These are phyloP conservation scores for Hecatera dysodea DNA, from an alignment of 2,888 invertebrate genomes.

Conservation along the genomic window DNA sequence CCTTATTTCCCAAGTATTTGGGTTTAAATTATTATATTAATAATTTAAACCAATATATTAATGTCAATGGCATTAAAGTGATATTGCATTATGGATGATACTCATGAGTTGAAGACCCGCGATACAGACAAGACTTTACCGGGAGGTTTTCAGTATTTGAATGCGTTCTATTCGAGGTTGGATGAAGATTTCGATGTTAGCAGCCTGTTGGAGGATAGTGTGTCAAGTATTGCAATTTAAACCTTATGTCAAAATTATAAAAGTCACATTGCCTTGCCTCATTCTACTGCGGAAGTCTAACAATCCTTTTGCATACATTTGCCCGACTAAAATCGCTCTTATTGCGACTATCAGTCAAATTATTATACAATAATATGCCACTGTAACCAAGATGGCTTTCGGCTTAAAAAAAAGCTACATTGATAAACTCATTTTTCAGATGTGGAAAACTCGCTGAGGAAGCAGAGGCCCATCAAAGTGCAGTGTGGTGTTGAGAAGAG, in stretches of 20 bases:
- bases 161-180: slow-evolving; percentile 83
- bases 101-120: slow-evolving; percentile 81
- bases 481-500: slow-evolving; percentile 84
- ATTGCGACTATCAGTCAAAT: too few species aligned
- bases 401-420: too few species aligned
- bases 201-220: slow-evolving; percentile 16
- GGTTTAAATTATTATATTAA: too few species aligned
- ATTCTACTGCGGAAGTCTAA: too few species aligned
- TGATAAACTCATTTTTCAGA: slow-evolving; percentile 70
- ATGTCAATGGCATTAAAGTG: too few species aligned
- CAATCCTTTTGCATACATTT: too few species aligned
- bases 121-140: slow-evolving; percentile 81
- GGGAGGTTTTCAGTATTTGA: slow-evolving; percentile 83
- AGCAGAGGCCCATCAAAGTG: slow-evolving; percentile 85
- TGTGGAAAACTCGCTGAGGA: slow-evolving; percentile 81
- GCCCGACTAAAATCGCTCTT: too few species aligned
- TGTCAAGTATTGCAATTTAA: too few species aligned
- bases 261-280: neutral
- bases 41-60: too few species aligned
- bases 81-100: slow-evolving; percentile 69
- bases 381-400: too few species aligned
- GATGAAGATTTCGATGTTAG: slow-evolving; percentile 83
- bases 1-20: too few species aligned
- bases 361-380: too few species aligned
- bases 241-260: neutral